A percentile compares a stretch with the other conserved stretches of the same genome.
These are phyloP conservation scores for Embidobia sp. DNA, from an alignment of 2,888 invertebrate genomes.

Conservation along the genomic window DNA sequence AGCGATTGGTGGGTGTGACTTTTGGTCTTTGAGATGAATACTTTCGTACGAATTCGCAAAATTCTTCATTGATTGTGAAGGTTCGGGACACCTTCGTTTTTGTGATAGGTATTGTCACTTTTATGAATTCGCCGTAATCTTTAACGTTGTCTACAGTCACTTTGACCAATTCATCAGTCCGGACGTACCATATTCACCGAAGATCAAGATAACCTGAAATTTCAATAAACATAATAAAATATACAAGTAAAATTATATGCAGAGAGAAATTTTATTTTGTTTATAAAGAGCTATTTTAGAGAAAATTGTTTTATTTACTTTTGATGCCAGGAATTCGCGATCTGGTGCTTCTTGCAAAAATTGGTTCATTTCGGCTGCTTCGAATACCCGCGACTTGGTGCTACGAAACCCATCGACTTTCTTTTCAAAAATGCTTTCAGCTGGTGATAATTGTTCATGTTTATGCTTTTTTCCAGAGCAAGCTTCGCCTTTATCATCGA, in stretches of 20 bases:
- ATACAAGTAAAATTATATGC: not conserved
- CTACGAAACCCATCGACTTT: not conserved
- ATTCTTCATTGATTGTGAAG: not conserved
- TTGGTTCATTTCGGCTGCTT: not conserved
- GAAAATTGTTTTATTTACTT: no score
- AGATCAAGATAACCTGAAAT: constrained; percentile 10
- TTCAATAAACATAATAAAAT: not conserved
- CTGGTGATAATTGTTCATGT: not conserved
- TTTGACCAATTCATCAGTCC: not conserved
- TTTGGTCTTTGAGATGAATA: not conserved
- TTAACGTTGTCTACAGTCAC: not conserved
- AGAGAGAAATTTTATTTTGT: not conserved
- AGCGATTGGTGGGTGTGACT: no score
- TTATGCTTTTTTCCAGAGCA: not conserved
- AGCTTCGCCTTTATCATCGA: not conserved
- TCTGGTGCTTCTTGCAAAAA: not conserved
- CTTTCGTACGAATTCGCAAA: not conserved
- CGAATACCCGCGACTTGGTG: not conserved
- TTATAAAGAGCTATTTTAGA: no score
- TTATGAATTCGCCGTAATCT: not conserved
- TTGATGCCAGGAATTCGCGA: not conserved
- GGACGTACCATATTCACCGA: not conserved
- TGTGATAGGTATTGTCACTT: not conserved
- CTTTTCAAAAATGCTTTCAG: not conserved
- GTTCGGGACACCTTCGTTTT: not conserved